These are phyloP conservation scores for Thymelicus acteon DNA, from an alignment of 2,888 invertebrate species.

Conservation along the genomic window DNA sequence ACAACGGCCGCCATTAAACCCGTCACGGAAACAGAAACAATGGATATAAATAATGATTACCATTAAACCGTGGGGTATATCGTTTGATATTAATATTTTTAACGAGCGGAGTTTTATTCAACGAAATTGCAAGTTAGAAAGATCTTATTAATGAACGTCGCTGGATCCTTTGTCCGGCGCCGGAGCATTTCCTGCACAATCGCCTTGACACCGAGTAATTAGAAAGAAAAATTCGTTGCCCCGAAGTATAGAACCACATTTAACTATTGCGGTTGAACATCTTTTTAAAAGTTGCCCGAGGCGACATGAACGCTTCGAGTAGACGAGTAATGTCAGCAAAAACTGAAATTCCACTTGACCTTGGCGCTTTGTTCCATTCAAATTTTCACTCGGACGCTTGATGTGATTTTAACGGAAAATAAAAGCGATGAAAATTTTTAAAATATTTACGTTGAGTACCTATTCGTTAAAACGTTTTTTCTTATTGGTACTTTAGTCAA, in stretches of 20 bases:
- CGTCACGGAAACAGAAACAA: conserved; percentile 39
- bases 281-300: conserved; percentile 47
- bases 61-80: conserved; percentile 70
- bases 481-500: neutral
- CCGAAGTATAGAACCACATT: conserved; percentile 67
- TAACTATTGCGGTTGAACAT: conserved; percentile 60
- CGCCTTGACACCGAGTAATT: conserved; percentile 83
- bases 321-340: conserved; percentile 25
- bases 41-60: conserved; percentile 72
- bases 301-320: conserved; percentile 42
- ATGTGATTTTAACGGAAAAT: neutral
- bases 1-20: neutral
- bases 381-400: neutral
- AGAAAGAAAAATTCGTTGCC: conserved; percentile 82
- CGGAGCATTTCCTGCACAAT: conserved; percentile 80
- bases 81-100: conserved; percentile 81
- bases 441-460: neutral
- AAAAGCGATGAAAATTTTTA: neutral
- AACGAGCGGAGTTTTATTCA: conserved; percentile 76
- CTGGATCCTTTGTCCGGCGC: conserved; percentile 74
- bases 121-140: conserved; percentile 81
- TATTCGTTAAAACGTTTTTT: neutral
- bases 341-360: conserved; percentile 29
- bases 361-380: conserved; percentile 23
- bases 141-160: conserved; percentile 84